These are phyloP conservation scores for Philotrypesis tridentata DNA, from an alignment of 1,140 invertebrate species.

Conservation along the genomic window DNA sequence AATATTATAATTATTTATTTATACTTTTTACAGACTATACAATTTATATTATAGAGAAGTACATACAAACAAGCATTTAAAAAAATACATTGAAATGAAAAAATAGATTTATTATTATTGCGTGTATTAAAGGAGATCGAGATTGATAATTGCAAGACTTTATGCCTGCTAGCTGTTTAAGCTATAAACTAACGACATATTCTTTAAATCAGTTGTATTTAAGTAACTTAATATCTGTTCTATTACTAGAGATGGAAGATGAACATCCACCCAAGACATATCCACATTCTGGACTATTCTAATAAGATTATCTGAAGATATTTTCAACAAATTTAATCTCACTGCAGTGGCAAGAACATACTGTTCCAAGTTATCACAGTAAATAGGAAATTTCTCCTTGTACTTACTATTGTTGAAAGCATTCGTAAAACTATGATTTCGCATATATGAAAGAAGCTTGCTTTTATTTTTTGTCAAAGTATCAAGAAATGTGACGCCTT, in stretches of 20 bases:
- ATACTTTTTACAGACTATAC: no score
- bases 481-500: not conserved
- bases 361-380: not conserved
- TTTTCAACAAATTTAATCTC: not conserved
- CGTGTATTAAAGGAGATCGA: not conserved
- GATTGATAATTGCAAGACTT: not conserved
- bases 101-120: not conserved
- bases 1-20: not conserved
- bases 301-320: not conserved
- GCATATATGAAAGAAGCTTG: not conserved
- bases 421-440: not conserved
- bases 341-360: not conserved
- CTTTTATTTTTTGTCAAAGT: not conserved
- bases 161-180: not conserved
- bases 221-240: constrained; percentile 15
- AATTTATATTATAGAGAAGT: not conserved
- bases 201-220: constrained; percentile 5
- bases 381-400: not conserved
- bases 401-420: not conserved
- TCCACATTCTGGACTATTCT: constrained; percentile 11
- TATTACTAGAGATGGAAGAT: constrained; percentile 6
- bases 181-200: constrained; percentile 4
- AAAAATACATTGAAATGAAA: not conserved
- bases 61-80: not conserved
- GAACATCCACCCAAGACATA: not conserved